Percentiles rank a stretch among this genome's conserved stretches.
These are phyloP conservation scores for Oreochromis mossambicus DNA, from an alignment of 2,797 vertebrate genomes.

Conservation along the genomic window DNA sequence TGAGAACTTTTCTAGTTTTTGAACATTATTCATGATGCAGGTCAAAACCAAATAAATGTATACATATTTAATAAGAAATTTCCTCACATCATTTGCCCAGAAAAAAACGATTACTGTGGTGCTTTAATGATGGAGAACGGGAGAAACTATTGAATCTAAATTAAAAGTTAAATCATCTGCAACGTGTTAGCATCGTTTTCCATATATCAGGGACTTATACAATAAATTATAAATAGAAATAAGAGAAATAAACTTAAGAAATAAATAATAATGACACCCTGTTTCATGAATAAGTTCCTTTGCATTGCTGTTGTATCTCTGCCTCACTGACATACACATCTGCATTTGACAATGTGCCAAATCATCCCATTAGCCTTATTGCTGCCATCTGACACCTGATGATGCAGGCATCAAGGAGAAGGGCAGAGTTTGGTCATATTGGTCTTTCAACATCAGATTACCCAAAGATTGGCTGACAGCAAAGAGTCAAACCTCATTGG, in stretches of 20 bases:
- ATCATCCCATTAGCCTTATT: slow-evolving; percentile 76
- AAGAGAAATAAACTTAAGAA: not conserved
- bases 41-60: not conserved
- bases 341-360: slow-evolving; percentile 42
- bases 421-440: slow-evolving; percentile 59
- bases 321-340: slow-evolving; percentile 9
- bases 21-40: not conserved
- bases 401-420: slow-evolving; percentile 21
- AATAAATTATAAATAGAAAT: not conserved
- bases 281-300: not conserved
- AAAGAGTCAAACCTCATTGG: slow-evolving; percentile 24
- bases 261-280: not conserved
- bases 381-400: slow-evolving; percentile 53
- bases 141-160: not conserved
- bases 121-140: not conserved
- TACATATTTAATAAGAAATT: not conserved
- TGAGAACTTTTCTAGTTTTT: not conserved
- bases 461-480: slow-evolving; percentile 6
- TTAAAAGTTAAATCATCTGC: not conserved
- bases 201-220: not conserved
- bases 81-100: not conserved
- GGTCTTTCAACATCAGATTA: slow-evolving; percentile 64
- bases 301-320: not conserved
- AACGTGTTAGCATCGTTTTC: not conserved
- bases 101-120: rapidly evolving